Evolutionary conservation across 2,113 vertebrate species (phyloP).

Genomic region (Caranx ignobilis): DNA sequence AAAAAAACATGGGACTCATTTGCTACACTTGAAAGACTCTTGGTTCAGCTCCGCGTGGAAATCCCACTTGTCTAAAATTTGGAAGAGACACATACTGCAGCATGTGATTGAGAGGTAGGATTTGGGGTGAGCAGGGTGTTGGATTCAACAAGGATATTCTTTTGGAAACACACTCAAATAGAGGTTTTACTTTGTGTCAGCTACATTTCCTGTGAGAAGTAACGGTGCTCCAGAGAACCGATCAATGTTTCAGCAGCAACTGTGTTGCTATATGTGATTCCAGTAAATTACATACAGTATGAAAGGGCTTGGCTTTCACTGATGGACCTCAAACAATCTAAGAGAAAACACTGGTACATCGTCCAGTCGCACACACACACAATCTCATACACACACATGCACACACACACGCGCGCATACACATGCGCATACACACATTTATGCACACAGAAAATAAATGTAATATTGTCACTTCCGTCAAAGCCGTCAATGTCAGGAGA

Average conservation of each 20-base stretch:
- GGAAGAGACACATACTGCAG: slow-evolving; percentile 20
- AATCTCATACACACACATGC: slow-evolving; percentile 45
- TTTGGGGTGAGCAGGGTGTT: slow-evolving; percentile 44
- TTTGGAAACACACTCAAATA: slow-evolving; percentile 58
- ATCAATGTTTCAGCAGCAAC: slow-evolving; percentile 66
- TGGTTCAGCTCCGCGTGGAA: slow-evolving; percentile 37
- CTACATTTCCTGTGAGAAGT: slow-evolving; percentile 65
- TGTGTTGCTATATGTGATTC: slow-evolving; percentile 42
- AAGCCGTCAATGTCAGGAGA: slow-evolving; percentile 85
- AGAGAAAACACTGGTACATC: slow-evolving; percentile 75
- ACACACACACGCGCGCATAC: slow-evolving; percentile 51
- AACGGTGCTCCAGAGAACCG: slow-evolving; percentile 42
- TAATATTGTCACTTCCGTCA: slow-evolving; percentile 82
- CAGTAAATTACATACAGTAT: slow-evolving; percentile 74
- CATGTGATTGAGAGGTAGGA: slow-evolving; percentile 54
- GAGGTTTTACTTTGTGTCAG: slow-evolving; percentile 57
- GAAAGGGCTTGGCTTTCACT: slow-evolving; percentile 56
- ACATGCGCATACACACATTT: slow-evolving; percentile 49
- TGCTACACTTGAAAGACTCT: slow-evolving; percentile 46
- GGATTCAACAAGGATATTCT: slow-evolving; percentile 62
- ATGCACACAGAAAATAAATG: slow-evolving; percentile 77
- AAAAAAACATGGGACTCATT: slow-evolving; percentile 20
- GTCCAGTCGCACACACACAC: slow-evolving; percentile 34
- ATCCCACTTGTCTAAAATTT: slow-evolving; percentile 39
- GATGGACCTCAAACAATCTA: slow-evolving; percentile 70